Percentiles rank a stretch among this genome's conserved stretches.
Evolutionary conservation across 2,797 vertebrate genomes (phyloP).

Genomic region (Lacerta viridis): DNA sequence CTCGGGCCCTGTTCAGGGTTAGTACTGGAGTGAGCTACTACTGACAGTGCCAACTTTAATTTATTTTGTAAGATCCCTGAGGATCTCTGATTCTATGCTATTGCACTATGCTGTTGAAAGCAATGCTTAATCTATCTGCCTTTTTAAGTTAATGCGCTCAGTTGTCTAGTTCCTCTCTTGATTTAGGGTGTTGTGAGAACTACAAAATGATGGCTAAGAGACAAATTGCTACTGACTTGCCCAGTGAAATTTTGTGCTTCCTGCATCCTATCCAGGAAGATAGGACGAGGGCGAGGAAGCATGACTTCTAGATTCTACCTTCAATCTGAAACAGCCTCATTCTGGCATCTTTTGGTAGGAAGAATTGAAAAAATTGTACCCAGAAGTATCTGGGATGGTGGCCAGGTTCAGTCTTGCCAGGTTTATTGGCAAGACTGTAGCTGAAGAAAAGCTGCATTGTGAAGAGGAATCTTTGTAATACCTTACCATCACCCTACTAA

Average conservation of each 20-base stretch:
- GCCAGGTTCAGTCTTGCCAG: neutral
- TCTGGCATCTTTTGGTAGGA: neutral
- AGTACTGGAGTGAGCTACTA: neutral
- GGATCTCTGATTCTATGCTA: neutral
- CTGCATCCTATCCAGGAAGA: neutral
- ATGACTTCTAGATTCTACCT: neutral
- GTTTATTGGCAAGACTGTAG: no score
- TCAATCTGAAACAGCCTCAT: neutral
- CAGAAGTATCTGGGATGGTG: neutral
- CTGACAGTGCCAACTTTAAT: constrained; percentile 23
- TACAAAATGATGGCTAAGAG: neutral
- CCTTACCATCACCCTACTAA: no score
- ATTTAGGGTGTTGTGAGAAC: neutral
- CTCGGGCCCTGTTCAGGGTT: constrained; percentile 24
- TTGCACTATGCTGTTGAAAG: neutral
- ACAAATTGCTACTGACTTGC: neutral
- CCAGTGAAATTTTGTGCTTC: neutral
- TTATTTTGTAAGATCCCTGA: constrained; percentile 6
- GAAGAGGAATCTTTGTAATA: no score
- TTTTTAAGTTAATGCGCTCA: neutral
- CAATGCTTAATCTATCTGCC: neutral
- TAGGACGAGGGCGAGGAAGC: neutral
- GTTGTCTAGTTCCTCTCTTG: constrained; percentile 5
- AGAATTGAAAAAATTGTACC: neutral
- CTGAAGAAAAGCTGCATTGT: no score